These are phyloP conservation scores for Nanger granti DNA, from an alignment of 2,113 vertebrate species.

Conservation along the genomic window DNA sequence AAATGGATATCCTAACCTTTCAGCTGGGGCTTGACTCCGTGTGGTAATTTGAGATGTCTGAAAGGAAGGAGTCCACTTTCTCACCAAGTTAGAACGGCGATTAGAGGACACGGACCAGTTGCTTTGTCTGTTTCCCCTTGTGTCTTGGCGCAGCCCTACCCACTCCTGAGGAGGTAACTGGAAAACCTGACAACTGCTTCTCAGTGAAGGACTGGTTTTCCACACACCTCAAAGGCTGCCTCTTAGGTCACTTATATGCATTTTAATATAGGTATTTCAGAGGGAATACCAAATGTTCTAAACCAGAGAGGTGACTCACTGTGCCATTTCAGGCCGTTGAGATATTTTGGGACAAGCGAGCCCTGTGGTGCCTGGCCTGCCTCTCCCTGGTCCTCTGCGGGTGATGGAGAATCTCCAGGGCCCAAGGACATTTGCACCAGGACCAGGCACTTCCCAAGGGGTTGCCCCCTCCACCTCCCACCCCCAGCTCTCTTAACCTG, in stretches of 20 bases:
- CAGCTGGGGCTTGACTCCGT: neutral
- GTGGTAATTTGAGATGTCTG: neutral
- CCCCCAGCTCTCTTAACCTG: neutral
- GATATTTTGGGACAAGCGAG: constrained; percentile 34
- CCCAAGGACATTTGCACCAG: neutral
- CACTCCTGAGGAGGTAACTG: neutral
- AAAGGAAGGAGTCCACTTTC: neutral
- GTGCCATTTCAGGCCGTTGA: constrained; percentile 35
- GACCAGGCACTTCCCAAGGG: neutral
- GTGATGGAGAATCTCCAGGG: neutral
- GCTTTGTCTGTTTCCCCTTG: neutral
- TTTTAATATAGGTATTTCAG: neutral
- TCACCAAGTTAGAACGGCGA: neutral
- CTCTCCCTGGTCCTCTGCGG: neutral
- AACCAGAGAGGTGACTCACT: constrained; percentile 42
- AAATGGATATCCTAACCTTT: neutral
- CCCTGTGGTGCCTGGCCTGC: neutral
- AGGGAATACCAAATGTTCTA: neutral
- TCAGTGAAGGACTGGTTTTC: neutral
- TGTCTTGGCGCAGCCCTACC: neutral
- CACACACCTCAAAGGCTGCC: neutral
- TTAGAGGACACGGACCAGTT: rapidly evolving
- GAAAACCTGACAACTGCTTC: neutral
- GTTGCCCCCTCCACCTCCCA: neutral
- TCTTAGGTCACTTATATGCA: neutral